Percentiles rank a stretch among this genome's conserved stretches.
phyloP scores from a whole-genome alignment of 2,888 invertebrate species.

The Philonicus albiceps region DNA sequence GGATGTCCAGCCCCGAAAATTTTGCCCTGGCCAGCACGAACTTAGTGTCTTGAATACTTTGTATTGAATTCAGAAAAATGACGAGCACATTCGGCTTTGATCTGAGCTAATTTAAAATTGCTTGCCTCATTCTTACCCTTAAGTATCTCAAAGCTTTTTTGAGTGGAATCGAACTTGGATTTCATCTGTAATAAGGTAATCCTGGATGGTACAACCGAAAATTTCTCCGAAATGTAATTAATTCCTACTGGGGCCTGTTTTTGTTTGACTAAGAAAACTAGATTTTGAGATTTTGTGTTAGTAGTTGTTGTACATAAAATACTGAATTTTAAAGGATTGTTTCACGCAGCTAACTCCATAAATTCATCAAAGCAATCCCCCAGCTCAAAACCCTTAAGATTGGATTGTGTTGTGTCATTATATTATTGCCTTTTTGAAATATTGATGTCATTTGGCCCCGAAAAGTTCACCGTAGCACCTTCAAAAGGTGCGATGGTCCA shows the following conservation, averaged over 20 bases:
- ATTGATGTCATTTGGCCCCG: neutral
- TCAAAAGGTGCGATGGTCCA: neutral
- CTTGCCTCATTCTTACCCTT: neutral
- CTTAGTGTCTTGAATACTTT: neutral
- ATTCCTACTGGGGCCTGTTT: neutral
- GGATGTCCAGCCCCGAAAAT: neutral
- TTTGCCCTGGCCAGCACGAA: neutral
- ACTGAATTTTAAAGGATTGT: neutral
- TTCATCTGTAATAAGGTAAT: neutral
- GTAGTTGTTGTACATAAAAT: neutral
- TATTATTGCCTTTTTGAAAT: neutral
- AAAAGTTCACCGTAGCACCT: neutral
- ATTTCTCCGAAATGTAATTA: neutral
- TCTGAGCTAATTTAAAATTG: neutral
- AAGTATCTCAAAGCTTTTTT: neutral
- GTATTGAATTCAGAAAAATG: neutral
- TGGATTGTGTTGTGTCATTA: neutral
- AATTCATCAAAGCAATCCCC: neutral
- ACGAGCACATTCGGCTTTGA: neutral
- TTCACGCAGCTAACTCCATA: neutral
- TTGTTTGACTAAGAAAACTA: neutral
- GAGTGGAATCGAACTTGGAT: neutral
- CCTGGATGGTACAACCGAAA: neutral
- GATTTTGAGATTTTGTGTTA: neutral
- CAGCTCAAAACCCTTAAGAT: neutral